These are phyloP conservation scores for Conomelus anceps DNA, from an alignment of 2,888 invertebrate species.

Conservation along the genomic window DNA sequence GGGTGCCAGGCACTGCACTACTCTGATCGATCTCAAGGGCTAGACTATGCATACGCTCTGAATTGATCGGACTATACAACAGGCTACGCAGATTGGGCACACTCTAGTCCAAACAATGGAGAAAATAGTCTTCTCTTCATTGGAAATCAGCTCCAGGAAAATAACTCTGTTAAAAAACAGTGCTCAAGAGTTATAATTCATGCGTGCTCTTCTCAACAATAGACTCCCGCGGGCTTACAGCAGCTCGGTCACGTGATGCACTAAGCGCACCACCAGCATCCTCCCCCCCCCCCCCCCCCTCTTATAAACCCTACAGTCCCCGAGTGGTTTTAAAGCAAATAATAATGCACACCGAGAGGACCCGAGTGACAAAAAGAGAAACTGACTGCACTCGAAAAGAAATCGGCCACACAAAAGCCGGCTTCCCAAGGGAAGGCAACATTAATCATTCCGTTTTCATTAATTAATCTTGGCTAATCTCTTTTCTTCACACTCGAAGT, in stretches of 20 bases:
- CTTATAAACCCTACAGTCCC: background rate
- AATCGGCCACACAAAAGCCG: background rate
- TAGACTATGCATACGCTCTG: background rate
- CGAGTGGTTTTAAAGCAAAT: background rate
- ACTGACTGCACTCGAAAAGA: background rate
- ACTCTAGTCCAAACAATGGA: background rate
- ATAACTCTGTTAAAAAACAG: background rate
- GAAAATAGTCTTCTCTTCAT: background rate
- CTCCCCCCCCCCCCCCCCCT: background rate
- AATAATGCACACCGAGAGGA: background rate
- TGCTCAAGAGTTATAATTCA: background rate
- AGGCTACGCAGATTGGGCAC: background rate
- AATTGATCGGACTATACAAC: background rate
- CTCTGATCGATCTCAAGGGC: background rate
- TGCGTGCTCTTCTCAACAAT: background rate
- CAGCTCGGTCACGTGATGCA: background rate
- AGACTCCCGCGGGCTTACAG: background rate
- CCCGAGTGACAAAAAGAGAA: background rate
- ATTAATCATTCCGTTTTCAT: background rate
- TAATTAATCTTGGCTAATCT: background rate
- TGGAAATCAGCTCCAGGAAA: background rate
- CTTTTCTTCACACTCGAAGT: background rate
- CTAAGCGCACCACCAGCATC: background rate
- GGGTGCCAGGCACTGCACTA: background rate
- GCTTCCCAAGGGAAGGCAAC: background rate